These are phyloP conservation scores for Rattus rattus DNA, from an alignment of 2,113 vertebrate genomes.

Conservation along the genomic window DNA sequence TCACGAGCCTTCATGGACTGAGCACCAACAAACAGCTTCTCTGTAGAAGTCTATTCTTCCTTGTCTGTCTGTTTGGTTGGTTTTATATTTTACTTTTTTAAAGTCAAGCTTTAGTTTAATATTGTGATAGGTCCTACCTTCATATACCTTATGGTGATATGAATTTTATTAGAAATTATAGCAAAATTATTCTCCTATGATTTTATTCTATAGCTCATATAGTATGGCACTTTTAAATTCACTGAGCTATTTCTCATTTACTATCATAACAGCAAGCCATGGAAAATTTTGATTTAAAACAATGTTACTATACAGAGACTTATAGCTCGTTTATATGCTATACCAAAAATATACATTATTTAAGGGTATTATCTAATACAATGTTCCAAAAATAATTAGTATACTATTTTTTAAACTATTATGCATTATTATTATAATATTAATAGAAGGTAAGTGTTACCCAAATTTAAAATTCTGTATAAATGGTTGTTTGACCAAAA, in stretches of 20 bases:
- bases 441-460: background rate
- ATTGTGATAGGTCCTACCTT: background rate
- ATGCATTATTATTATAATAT: background rate
- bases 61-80: background rate
- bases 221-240: background rate
- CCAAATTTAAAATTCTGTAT: background rate
- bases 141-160: background rate
- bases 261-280: background rate
- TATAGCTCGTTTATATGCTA: background rate
- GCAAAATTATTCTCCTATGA: background rate
- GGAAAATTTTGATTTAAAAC: constrained; percentile 1
- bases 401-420: background rate
- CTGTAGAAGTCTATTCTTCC: background rate
- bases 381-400: background rate
- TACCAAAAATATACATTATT: background rate
- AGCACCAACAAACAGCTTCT: background rate
- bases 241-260: background rate
- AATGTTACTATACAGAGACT: background rate
- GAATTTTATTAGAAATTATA: background rate
- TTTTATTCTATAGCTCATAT: background rate
- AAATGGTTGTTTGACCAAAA: background rate
- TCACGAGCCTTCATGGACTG: too few species aligned
- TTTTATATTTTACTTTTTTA: background rate
- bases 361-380: background rate
- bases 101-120: background rate